Base-by-base conservation (phyloP, 92 coral and sea anemone species). In the Paramuricea clavata region DNA sequence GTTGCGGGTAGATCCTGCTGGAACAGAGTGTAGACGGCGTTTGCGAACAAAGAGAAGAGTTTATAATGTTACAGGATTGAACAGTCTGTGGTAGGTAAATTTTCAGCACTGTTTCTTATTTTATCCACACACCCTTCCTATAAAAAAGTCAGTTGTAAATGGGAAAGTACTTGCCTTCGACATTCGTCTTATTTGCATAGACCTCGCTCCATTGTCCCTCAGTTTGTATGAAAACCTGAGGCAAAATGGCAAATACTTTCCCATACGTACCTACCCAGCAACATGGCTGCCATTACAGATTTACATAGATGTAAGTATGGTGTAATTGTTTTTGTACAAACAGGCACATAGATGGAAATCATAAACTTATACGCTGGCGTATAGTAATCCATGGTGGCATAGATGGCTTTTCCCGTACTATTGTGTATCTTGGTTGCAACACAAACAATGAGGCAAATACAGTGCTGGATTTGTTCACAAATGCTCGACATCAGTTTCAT, bases 311-410 rank as follows among this genome's bases (percentile, higher is more conserved):
- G 3, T 36, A 36, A 2, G 42, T 8, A 36, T 36, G 42, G 42
- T 65, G 61, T 52, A 52, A 52, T 17, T 52, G n/a, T 19, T 65
- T 68, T 68, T 26, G 16, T 69, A 81, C 36, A 59, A 52, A 85
- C 92, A 21, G 95, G 93, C 19, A 31, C 59, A 60, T 86, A 17
- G 65, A 57, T 57, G 65, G 65, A 22, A 57, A 57, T 22, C 65
- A 57, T 23, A 57, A 57, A 22, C 65, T 57, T 57, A 57, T 22
- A 57, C 65, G 27, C 65, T 57, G 65, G 65, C 65, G 65, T 17
- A 57, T 57, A 22, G 65, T n/a, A n/a, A n/a, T n/a, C n/a, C n/a
- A n/a, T n/a, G n/a, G n/a, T n/a, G n/a, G n/a, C n/a, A n/a, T n/a
- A 57, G 65, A 57, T 22, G 65, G 65, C 27, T 57, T 57, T 57